Evolutionary conservation across 64 coral and sea anemone genomes (phyloP).

Genomic region (Dendrophyllia cribrosa): DNA sequence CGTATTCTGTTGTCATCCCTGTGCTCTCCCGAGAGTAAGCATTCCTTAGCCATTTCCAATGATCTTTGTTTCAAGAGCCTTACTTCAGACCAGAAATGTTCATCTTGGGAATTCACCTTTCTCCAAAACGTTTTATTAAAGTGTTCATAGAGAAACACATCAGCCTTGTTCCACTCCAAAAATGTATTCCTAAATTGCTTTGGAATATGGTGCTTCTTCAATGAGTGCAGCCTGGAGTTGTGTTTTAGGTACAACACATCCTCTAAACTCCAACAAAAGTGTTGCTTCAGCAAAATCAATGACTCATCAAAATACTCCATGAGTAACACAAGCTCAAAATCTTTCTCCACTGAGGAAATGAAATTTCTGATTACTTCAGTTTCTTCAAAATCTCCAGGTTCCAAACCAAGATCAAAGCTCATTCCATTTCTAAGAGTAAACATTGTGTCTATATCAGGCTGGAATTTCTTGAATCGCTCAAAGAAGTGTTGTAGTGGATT

Average conservation of each 20-base stretch:
- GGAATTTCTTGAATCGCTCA: conserved; percentile 32
- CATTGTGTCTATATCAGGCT: conserved; percentile 40
- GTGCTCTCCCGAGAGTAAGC: conserved; percentile 33
- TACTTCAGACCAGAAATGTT: conserved; percentile 65
- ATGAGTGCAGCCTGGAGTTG: conserved; percentile 11
- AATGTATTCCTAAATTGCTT: conserved; percentile 44
- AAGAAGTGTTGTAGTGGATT: conserved; percentile 52
- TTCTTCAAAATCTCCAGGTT: conserved; percentile 63
- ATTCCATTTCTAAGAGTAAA: conserved; percentile 25
- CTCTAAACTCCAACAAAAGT: conserved; percentile 70
- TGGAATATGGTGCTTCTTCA: conserved; percentile 20
- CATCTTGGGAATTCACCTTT: conserved; percentile 39
- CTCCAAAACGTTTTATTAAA: conserved; percentile 80
- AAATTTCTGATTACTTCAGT: background rate
- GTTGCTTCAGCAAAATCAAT: conserved; percentile 48
- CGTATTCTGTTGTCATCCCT: background rate
- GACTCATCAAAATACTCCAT: conserved; percentile 72
- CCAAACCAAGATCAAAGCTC: conserved; percentile 12
- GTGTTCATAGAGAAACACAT: conserved; percentile 55
- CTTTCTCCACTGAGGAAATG: conserved; percentile 51
- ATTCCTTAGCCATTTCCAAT: conserved; percentile 49
- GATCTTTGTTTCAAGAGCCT: conserved; percentile 48
- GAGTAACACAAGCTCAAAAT: conserved; percentile 66
- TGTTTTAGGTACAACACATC: conserved; percentile 50
- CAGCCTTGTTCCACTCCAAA: conserved; percentile 66